Base-by-base conservation (phyloP, 2,888 invertebrate species). In the Junonia oenone region DNA sequence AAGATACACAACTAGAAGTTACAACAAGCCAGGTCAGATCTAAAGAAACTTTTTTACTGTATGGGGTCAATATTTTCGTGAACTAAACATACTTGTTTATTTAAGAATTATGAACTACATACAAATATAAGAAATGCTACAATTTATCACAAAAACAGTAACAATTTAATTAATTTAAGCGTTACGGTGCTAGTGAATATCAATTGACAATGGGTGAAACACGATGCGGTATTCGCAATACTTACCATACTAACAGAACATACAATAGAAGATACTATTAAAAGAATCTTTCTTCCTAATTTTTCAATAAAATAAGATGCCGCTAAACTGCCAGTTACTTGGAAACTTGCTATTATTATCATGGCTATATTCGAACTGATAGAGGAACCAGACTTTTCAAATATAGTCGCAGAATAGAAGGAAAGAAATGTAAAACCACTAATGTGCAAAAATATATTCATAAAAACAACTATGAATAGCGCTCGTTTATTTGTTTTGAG, bases 401-500 rank as follows among this genome's bases (percentile, higher is more conserved):
- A 64, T 40, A 64, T 63, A 6, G 54, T 45, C 0, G 57, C 53
- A n/a, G 57, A 51, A 43, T 61, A 64, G 31, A 61, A 63, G 2
- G 45, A 29, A 6, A 64, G 27, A 19, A 50, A 51, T 22, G 55
- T 37, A 17, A 61, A 46, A 1, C 64, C 64, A 35, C 62, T 61
- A 2, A 19, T 17, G 5, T 56, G 45, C 6, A 61, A 59, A 0
- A 81, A 49, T 2, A 75, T 66, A 4, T 67, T 64, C 15, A 81
- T 59, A 1, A 62, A 56, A 0, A 71, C 15, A 0, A 74, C 69
- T 26, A 81, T 75, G 1, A 72, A 61, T 2, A 81, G 29, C 0
- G 81, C 74, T 56, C 63, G 72, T 62, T 69, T 70, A 17, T 81
- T 82, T 9, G 71, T 68, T 52, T 64, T 73, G 0, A 73, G 13